These are phyloP conservation scores for Chiroxiphia lanceolata DNA, from an alignment of 2,797 vertebrate species.

Conservation along the genomic window DNA sequence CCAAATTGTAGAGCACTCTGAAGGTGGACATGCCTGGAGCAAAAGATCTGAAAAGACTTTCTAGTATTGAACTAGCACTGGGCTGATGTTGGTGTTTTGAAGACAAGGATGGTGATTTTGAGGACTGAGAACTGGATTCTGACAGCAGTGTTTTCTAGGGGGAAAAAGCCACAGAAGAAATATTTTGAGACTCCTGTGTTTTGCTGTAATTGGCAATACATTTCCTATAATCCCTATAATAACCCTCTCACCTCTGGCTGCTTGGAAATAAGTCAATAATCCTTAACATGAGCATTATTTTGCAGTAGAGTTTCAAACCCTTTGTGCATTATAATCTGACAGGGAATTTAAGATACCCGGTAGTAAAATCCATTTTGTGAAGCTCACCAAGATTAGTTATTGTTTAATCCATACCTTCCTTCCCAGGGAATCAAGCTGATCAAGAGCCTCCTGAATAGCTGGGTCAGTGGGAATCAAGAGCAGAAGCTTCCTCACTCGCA, in stretches of 20 bases:
- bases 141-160: constrained; percentile 93
- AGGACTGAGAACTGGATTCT: constrained; percentile 87
- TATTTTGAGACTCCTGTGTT: neutral
- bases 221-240: neutral
- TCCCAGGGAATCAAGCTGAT: constrained; percentile 84
- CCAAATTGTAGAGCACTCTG: constrained; percentile 96
- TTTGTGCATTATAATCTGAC: neutral
- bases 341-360: neutral
- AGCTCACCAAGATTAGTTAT: neutral
- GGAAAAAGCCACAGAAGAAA: neutral
- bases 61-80: constrained; percentile 94
- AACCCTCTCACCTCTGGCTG: neutral
- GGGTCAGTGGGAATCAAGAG: constrained; percentile 97
- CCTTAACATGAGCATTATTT: neutral
- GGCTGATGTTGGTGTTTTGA: constrained; percentile 97
- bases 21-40: constrained; percentile 99
- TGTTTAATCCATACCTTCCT: constrained; percentile 77
- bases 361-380: neutral
- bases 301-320: neutral
- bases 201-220: neutral
- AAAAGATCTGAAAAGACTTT: constrained; percentile 94
- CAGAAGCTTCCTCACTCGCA: constrained; percentile 94
- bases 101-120: constrained; percentile 92
- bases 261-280: neutral
- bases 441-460: constrained; percentile 96